A percentile compares a stretch with the other conserved stretches of the same genome.
phyloP scores from a whole-genome alignment of 1,140 invertebrate genomes.

The Penaeus chinensis region DNA sequence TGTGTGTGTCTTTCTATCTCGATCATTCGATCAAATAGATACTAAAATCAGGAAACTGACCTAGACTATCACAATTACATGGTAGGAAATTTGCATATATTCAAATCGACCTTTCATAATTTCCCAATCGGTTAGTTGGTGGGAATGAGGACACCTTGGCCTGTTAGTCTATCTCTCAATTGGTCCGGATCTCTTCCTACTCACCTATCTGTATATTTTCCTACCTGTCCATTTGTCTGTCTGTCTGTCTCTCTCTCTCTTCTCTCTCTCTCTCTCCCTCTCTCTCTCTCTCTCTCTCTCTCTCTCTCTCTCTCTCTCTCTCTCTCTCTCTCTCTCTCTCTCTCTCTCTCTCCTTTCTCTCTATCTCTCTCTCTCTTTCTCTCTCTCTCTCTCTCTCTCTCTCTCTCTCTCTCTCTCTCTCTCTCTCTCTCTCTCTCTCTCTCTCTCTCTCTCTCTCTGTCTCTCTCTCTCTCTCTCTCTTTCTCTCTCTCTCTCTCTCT shows the following conservation, averaged over 20 bases:
- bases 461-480: neutral
- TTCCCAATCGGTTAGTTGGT: too few species aligned
- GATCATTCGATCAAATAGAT: too few species aligned
- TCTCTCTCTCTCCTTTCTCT: neutral
- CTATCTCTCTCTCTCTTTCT: neutral
- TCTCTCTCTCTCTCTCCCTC: neutral
- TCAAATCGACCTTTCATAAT: too few species aligned
- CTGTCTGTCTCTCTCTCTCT: neutral
- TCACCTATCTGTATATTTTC: neutral
- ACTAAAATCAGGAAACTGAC: too few species aligned
- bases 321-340: too few species aligned
- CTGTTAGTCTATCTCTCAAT: neutral
- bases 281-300: constrained; percentile 13
- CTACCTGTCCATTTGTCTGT: neutral
- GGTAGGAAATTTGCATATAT: too few species aligned
- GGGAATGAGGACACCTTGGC: too few species aligned
- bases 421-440: too few species aligned
- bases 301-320: neutral
- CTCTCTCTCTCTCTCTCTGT: too few species aligned
- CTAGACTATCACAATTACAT: too few species aligned
- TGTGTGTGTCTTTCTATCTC: neutral
- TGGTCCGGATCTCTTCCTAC: neutral
- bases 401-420: neutral
- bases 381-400: neutral
- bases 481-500: neutral